A percentile compares a stretch with the other conserved stretches of the same genome.
phyloP scores from a whole-genome alignment of 2,113 vertebrate species.

The Sander lucioperca region DNA sequence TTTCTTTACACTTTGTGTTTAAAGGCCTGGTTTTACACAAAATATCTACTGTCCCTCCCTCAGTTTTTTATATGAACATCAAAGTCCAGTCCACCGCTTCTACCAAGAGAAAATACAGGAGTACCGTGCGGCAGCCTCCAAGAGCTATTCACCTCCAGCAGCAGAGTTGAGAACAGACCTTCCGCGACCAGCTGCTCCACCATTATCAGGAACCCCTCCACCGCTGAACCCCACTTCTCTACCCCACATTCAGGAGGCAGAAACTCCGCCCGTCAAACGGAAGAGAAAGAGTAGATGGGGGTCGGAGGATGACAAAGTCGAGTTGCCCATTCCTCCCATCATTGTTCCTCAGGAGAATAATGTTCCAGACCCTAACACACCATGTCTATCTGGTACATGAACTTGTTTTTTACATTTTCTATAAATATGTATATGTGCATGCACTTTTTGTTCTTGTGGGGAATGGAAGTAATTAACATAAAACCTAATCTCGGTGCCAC shows the following conservation, averaged over 20 bases:
- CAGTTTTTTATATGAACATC: constrained; percentile 93
- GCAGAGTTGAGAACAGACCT: constrained; percentile 7
- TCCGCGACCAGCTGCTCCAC: constrained; percentile 65
- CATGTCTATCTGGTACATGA: constrained; percentile 77
- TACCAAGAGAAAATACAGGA: constrained; percentile 92
- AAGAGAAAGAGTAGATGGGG: constrained; percentile 98
- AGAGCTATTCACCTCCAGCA: constrained; percentile 29
- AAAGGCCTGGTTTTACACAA: not conserved
- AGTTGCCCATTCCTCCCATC: constrained; percentile 81
- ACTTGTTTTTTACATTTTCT: not conserved
- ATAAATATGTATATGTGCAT: not conserved
- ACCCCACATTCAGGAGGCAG: constrained; percentile 10
- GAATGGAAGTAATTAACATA: not conserved
- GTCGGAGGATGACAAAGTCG: constrained; percentile 93
- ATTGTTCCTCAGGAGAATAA: constrained; percentile 77
- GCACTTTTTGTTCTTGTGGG: not conserved
- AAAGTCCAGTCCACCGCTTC: constrained; percentile 89
- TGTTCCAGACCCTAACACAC: constrained; percentile 60
- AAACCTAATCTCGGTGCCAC: not conserved
- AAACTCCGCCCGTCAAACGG: constrained; percentile 83
- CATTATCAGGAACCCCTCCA: not conserved
- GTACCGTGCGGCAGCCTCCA: constrained; percentile 82
- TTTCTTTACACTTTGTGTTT: not conserved
- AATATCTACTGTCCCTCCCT: not conserved
- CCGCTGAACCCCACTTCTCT: constrained; percentile 66